Conservation (phyloP, 2,797 vertebrate genomes). For the Limosa lapponica region DNA sequence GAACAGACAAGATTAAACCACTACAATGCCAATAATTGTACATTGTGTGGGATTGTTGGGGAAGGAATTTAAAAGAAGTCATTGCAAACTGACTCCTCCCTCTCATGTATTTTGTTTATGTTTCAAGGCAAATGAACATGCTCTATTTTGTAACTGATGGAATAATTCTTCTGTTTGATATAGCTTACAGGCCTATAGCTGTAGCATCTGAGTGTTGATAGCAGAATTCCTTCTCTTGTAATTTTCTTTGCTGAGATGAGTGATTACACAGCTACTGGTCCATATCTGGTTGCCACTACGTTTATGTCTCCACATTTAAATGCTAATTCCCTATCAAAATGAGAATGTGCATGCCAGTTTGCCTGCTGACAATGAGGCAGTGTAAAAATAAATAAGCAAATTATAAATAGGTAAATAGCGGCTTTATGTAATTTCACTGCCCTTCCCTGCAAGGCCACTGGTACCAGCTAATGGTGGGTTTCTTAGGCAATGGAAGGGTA, state of each 20-base stretch:
- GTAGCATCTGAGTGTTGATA: background rate
- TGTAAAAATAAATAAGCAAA: conserved; percentile 11
- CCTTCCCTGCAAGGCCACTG: background rate
- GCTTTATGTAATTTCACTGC: background rate
- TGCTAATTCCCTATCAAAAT: conserved; percentile 17
- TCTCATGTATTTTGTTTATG: background rate
- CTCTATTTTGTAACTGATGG: background rate
- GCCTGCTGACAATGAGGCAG: background rate
- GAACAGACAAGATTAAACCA: conserved; percentile 25
- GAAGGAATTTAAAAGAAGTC: conserved; percentile 21
- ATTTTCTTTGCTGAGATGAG: background rate
- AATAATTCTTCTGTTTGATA: background rate
- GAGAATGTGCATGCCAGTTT: background rate
- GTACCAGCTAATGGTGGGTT: background rate
- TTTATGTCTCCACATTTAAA: conserved; percentile 9
- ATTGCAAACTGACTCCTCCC: conserved; percentile 6
- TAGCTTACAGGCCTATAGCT: background rate
- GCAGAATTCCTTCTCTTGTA: background rate
- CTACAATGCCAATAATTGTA: background rate
- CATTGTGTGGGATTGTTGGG: background rate
- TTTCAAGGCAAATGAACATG: background rate
- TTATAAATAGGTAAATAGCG: background rate
- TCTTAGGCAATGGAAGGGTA: background rate
- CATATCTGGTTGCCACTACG: background rate
- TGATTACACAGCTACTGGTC: background rate